Base-by-base conservation (phyloP, 2,113 vertebrate species). In the Capricornis sumatraensis region DNA sequence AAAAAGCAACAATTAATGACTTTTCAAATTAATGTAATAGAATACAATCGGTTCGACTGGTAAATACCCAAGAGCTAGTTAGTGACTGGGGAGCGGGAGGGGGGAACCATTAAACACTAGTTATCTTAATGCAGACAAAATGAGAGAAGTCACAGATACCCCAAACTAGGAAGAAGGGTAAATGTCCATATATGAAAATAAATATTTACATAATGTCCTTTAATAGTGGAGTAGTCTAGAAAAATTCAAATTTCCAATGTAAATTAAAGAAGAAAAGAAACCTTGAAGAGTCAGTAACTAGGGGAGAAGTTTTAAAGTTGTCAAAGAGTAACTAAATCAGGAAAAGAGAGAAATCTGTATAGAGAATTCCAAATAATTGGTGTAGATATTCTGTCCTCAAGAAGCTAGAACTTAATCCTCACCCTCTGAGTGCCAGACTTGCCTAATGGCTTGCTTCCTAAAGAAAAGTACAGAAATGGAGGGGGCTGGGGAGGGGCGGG, bases 401-500 rank as follows among this genome's bases (percentile, higher is more conserved):
- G 15, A 30, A 82, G 30, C 1, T 0, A 19, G 4, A 82, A 27
- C 17, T 52, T 58, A 36, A 88, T 27, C 3, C 74, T 15, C 14
- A 58, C 25, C 19, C 28, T 71, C 1, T 13, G 12, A 53, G 8
- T 7, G 15, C 27, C 40, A 27, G 25, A 55, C 33, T 6, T 58
- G 25, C 28, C 52, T 57, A 60, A 36, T 43, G 16, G 53, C 28
- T 43, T 53, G 78, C 28, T 76, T 76, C n/a, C 15, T 9, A 83
- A 58, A 60, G 2, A 55, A 6, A 57, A 89, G 45, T 12, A 43
- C 7, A n/a, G 28, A 88, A 60, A 40, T 21, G 36, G 62, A 30
- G 8, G 23, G 5, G 9, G 9, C 0, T 27, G 7, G 7, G 0
- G 2, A 14, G 14, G 3, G 7, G 36, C n/a, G n/a, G 3, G 36